Conservation (phyloP, 2,888 invertebrate genomes). For the Chironomus tentans region DNA sequence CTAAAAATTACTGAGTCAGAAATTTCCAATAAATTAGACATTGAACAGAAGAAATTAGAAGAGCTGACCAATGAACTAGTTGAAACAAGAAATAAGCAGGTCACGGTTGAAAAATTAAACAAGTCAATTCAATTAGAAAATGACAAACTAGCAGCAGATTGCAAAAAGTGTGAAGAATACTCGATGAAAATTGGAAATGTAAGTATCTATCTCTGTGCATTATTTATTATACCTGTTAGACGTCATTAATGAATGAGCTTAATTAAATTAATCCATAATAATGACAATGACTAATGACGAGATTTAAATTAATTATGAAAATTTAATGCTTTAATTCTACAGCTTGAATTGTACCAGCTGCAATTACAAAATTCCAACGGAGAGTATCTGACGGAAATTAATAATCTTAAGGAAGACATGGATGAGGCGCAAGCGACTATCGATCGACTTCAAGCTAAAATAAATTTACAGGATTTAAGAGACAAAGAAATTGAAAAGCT, state of each 20-base stretch:
- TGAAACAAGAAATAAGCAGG: constrained; percentile 46
- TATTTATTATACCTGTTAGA: no score
- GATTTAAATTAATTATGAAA: background rate
- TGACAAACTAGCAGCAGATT: constrained; percentile 38
- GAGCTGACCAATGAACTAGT: constrained; percentile 26
- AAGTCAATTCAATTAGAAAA: constrained; percentile 29
- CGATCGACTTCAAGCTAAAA: constrained; percentile 36
- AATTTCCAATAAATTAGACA: background rate
- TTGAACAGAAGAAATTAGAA: background rate
- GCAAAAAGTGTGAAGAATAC: constrained; percentile 42
- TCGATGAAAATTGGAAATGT: constrained; percentile 45
- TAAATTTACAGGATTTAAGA: constrained; percentile 45
- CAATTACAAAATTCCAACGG: constrained; percentile 36
- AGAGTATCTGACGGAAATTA: constrained; percentile 34
- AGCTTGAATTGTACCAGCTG: constrained; percentile 39
- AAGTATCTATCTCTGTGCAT: constrained; percentile 36
- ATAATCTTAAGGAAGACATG: constrained; percentile 29
- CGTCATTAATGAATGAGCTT: no score
- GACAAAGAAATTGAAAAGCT: constrained; percentile 52
- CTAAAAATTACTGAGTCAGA: background rate
- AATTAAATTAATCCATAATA: constrained; percentile 26
- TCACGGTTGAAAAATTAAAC: constrained; percentile 27
- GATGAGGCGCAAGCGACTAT: constrained; percentile 31
- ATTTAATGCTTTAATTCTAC: constrained; percentile 10
- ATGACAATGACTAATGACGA: background rate